Percentiles rank a stretch among this genome's conserved stretches.
These are phyloP conservation scores for Beris chalybata DNA, from an alignment of 2,888 invertebrate genomes.

Conservation along the genomic window DNA sequence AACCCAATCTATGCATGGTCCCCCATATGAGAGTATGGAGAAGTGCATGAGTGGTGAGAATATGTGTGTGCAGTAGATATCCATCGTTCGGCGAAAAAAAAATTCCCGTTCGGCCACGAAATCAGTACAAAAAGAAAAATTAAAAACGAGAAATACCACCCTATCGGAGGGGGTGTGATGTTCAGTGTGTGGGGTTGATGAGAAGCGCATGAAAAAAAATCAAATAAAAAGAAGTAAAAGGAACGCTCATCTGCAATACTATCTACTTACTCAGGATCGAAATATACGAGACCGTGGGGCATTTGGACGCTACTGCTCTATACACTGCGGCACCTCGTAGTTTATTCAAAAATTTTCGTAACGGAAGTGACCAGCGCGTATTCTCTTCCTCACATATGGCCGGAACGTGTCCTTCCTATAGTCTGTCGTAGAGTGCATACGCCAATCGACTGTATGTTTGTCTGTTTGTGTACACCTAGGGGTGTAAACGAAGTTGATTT, in stretches of 20 bases:
- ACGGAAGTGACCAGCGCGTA: slow-evolving; percentile 39
- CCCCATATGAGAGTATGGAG: slow-evolving; percentile 9
- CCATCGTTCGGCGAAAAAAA: slow-evolving; percentile 17
- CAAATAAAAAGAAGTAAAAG: slow-evolving; percentile 24
- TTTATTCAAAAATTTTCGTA: slow-evolving; percentile 36
- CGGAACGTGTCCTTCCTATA: not conserved
- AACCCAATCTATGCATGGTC: slow-evolving; percentile 27
- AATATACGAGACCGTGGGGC: slow-evolving; percentile 28
- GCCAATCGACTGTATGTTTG: slow-evolving; percentile 32
- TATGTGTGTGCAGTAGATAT: slow-evolving; percentile 24
- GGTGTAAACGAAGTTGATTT: slow-evolving; percentile 46
- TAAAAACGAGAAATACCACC: slow-evolving; percentile 39
- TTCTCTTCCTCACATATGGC: slow-evolving; percentile 26
- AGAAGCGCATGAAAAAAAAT: slow-evolving; percentile 18
- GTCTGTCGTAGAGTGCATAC: slow-evolving; percentile 22
- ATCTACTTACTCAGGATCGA: slow-evolving; percentile 27
- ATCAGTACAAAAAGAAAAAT: slow-evolving; percentile 37
- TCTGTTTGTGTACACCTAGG: slow-evolving; percentile 36
- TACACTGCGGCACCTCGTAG: slow-evolving; percentile 36
- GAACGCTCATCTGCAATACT: slow-evolving; percentile 26
- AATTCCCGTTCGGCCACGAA: slow-evolving; percentile 34
- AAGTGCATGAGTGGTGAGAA: slow-evolving; percentile 10
- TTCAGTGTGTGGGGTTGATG: slow-evolving; percentile 1
- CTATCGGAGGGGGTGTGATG: slow-evolving; percentile 20
- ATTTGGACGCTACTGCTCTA: slow-evolving; percentile 13